Evolutionary conservation across 1,140 invertebrate species (phyloP).

Genomic region (Harlomillsia oculata): DNA sequence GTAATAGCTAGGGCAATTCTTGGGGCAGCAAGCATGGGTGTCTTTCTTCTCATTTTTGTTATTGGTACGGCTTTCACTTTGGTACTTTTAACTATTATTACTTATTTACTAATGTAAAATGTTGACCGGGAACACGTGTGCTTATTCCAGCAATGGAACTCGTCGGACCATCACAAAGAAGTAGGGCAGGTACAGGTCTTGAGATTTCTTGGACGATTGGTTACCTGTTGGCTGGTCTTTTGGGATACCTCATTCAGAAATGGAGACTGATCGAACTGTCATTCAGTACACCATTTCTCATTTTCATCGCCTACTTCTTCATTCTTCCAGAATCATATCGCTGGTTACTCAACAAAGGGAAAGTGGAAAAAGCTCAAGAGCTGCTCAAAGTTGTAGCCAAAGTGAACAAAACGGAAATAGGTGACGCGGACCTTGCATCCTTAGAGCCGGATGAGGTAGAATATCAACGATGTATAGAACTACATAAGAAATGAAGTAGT

Average conservation of each 20-base stretch:
- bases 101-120: too few relatives aligned
- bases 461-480: too few relatives aligned
- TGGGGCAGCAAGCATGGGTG: conserved; percentile 62
- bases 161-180: conserved; percentile 62
- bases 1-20: conserved; percentile 57
- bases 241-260: conserved; percentile 61
- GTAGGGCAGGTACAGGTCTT: conserved; percentile 61
- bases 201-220: conserved; percentile 70
- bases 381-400: conserved; percentile 58
- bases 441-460: too few relatives aligned
- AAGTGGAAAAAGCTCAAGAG: conserved; percentile 57
- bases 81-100: too few relatives aligned
- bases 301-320: conserved; percentile 68
- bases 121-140: too few relatives aligned
- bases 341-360: conserved; percentile 70
- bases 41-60: conserved; percentile 67
- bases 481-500: too few relatives aligned
- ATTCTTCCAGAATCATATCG: conserved; percentile 72
- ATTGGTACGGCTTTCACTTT: conserved; percentile 60
- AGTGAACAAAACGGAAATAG: conserved; percentile 52
- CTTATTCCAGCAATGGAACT: conserved; percentile 64
- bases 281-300: conserved; percentile 56
- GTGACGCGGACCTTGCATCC: conserved; percentile 48
- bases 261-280: conserved; percentile 66
- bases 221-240: conserved; percentile 58